Evolutionary conservation across 1,140 invertebrate genomes (phyloP).

Genomic region (Plutomurus gul): DNA sequence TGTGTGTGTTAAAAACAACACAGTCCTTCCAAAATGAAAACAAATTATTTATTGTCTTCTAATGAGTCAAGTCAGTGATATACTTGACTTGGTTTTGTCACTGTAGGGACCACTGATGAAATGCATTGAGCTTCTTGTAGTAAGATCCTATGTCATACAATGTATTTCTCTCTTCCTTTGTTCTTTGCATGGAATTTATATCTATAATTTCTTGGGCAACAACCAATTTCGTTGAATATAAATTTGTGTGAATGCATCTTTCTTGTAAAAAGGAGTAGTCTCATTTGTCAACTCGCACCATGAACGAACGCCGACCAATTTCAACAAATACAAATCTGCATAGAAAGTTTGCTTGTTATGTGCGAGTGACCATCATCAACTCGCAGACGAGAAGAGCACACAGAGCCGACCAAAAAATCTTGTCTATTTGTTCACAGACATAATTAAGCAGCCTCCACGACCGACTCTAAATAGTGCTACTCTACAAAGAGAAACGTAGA

Average conservation of each 20-base stretch:
- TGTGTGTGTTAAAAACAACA: background rate
- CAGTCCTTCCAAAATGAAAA: background rate
- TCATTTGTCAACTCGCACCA: conserved; percentile 34
- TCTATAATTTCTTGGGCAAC: background rate
- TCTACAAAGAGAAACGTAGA: background rate
- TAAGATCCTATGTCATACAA: background rate
- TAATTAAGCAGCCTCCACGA: background rate
- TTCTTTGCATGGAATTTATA: background rate
- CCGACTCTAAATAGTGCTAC: background rate
- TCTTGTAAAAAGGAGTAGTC: conserved; percentile 36
- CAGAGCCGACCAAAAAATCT: background rate
- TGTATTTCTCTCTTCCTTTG: background rate
- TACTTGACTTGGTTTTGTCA: background rate
- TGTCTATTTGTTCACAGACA: background rate
- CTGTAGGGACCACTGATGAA: background rate
- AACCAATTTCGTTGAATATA: conserved; percentile 5
- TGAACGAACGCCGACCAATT: background rate
- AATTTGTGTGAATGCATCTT: conserved; percentile 19
- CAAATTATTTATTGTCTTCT: conserved; percentile 13
- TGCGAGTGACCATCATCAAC: too few species aligned
- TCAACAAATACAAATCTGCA: conserved; percentile 5
- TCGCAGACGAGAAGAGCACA: background rate
- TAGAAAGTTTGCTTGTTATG: background rate
- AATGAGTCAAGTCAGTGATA: background rate
- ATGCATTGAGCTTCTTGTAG: background rate